Percentiles rank a stretch among this genome's conserved stretches.
These are phyloP conservation scores for Pterophyllum scalare DNA, from an alignment of 2,113 vertebrate genomes.

Conservation along the genomic window DNA sequence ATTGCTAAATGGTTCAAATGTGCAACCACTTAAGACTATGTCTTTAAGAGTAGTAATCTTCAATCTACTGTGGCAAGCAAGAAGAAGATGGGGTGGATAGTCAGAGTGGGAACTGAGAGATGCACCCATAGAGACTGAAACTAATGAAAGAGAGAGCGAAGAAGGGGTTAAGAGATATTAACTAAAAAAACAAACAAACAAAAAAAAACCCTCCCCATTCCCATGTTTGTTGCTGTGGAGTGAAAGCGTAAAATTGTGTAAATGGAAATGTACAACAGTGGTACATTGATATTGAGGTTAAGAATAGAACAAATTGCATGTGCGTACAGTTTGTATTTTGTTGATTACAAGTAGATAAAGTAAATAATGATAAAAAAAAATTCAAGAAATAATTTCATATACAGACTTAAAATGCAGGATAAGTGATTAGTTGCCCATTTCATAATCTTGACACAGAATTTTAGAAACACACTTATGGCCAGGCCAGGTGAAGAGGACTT, in stretches of 20 bases:
- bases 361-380: neutral
- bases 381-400: neutral
- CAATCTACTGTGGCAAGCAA: slow-evolving; percentile 74
- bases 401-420: neutral
- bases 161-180: slow-evolving; percentile 37
- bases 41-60: slow-evolving; percentile 79
- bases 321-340: neutral
- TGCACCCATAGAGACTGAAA: slow-evolving; percentile 32
- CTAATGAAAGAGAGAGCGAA: slow-evolving; percentile 18
- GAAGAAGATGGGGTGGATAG: slow-evolving; percentile 55
- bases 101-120: slow-evolving; percentile 29
- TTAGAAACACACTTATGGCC: neutral
- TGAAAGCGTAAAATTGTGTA: slow-evolving; percentile 6
- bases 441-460: neutral
- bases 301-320: neutral
- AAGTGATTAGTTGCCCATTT: neutral
- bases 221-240: neutral
- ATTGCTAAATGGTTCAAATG: slow-evolving; percentile 82
- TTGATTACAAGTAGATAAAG: neutral
- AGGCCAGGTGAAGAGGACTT: neutral
- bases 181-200: slow-evolving; percentile 27
- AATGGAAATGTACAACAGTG: neutral
- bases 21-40: slow-evolving; percentile 79
- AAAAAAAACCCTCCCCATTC: neutral
- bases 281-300: slow-evolving; percentile 11